Base-by-base conservation (phyloP, 2,888 invertebrate species). In the Alcis repandata region DNA sequence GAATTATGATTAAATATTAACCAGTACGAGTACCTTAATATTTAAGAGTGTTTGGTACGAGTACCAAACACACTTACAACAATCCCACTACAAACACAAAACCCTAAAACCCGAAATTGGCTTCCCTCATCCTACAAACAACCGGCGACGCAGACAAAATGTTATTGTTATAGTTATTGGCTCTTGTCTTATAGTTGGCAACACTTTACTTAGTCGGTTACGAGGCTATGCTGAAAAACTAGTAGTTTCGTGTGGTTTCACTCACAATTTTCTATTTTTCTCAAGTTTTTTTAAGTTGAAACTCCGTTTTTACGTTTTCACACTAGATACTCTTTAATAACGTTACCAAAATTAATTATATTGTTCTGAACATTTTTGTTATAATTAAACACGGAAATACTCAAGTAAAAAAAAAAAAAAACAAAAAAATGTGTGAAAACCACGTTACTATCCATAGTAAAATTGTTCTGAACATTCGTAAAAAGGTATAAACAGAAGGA, bases 101-200 rank as follows among this genome's bases (percentile, higher is more conserved):
- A 70, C 52, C 40, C 46, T 56, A 56, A 64, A 48, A 48, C 75
- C 69, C 75, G 78, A 79, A 82, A 88, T 85, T 85, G 82, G 79
- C 83, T 81, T 77, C 72, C 70, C 76, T 74, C 79, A 51, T 57
- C 57, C 78, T 78, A 83, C 85, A 82, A 83, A 84, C 81, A 82
- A 82, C 78, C 77, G 65, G 67, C 79, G 77, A 77, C 76, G 75
- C 80, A 86, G 85, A 85, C 82, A 85, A 87, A 66, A 86, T 82
- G 85, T 90, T 88, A 91, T 82, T 82, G 86, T 89, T 89, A 91
- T 85, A 83, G 88, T 88, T 88, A 89, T 89, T 84, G 83, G 77
- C 71, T 71, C 77, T 83, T 82, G 65, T 85, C 83, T 83, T 81
- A 85, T 87, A 84, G 83, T 82, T 85, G 82, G 79, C 79, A 85